phyloP scores from a whole-genome alignment of 2,113 vertebrate genomes.

The Microtus richardsoni region DNA sequence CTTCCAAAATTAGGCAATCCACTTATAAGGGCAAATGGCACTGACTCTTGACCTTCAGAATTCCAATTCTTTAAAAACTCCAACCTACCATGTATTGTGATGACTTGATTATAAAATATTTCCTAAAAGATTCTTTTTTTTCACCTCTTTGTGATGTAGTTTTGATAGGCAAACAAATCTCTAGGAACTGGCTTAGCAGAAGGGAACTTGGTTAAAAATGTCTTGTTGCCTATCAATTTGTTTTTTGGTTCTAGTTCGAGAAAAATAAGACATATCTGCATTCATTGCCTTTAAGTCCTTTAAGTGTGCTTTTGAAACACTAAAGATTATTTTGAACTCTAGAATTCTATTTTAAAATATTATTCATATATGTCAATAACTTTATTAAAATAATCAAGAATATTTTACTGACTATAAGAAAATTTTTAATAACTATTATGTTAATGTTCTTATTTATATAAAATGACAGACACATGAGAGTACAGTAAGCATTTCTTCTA shows the following conservation, averaged over 20 bases:
- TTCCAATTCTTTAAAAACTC: neutral
- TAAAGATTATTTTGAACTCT: neutral
- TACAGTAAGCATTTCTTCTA: neutral
- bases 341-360: neutral
- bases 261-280: neutral
- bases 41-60: neutral
- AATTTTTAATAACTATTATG: neutral
- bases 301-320: neutral
- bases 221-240: neutral
- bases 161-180: too few species aligned
- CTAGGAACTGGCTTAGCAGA: neutral
- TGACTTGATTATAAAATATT: too few species aligned
- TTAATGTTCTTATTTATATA: constrained; percentile 2
- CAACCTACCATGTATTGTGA: neutral
- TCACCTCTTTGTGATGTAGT: neutral
- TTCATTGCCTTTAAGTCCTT: neutral
- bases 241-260: too few species aligned
- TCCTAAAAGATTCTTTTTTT: too few species aligned
- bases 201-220: neutral
- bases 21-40: too few species aligned
- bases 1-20: neutral
- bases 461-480: neutral
- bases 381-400: neutral
- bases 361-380: neutral
- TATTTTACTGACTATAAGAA: neutral